A percentile compares a stretch with the other conserved stretches of the same genome.
These are phyloP conservation scores for Platycheirus rosarum DNA, from an alignment of 2,888 invertebrate species.

Conservation along the genomic window DNA sequence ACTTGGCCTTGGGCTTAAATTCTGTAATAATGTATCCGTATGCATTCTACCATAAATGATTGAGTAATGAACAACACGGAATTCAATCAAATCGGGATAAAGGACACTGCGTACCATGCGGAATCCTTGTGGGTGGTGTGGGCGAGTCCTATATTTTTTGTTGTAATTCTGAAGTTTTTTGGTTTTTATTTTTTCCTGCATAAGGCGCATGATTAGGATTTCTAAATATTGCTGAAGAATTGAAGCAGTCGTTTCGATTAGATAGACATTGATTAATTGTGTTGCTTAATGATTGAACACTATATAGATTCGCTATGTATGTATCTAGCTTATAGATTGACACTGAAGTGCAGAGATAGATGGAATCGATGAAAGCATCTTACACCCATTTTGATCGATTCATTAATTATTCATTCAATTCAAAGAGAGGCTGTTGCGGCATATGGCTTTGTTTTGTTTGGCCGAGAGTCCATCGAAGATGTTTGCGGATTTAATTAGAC, in stretches of 20 bases:
- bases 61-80: conserved; percentile 59
- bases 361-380: conserved; percentile 41
- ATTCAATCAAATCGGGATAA: conserved; percentile 25
- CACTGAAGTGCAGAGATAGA: not conserved
- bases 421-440: conserved; percentile 44
- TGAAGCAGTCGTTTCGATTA: conserved; percentile 12
- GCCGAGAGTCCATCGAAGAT: conserved; percentile 5
- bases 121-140: not conserved
- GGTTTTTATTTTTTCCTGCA: not conserved
- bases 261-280: conserved; percentile 56
- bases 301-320: not conserved
- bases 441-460: conserved; percentile 43
- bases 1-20: conserved; percentile 14
- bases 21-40: conserved; percentile 18
- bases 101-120: conserved; percentile 1
- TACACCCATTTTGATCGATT: conserved; percentile 43
- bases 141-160: conserved; percentile 15
- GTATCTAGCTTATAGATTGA: not conserved
- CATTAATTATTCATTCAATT: conserved; percentile 65
- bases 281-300: conserved; percentile 3
- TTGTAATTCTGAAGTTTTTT: not conserved
- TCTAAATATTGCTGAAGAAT: conserved; percentile 12
- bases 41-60: conserved; percentile 64
- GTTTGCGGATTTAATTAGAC: conserved; percentile 48
- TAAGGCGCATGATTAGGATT: conserved; percentile 21